These are phyloP conservation scores for Apeira syringaria DNA, from an alignment of 2,888 invertebrate genomes.

Conservation along the genomic window DNA sequence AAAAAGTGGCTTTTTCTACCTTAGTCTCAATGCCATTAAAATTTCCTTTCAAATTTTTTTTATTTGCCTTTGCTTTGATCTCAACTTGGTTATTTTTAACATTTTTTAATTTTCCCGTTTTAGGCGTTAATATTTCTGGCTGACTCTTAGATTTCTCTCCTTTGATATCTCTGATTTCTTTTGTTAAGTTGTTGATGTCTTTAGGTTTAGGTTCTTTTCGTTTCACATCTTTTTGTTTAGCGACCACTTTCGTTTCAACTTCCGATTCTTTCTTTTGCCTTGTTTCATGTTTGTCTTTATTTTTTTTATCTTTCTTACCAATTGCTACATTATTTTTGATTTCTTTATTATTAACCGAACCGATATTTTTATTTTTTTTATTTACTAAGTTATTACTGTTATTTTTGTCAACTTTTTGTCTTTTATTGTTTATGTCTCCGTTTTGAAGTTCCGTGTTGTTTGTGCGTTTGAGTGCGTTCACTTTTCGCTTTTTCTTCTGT, in stretches of 20 bases:
- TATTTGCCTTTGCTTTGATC: slow-evolving; percentile 16
- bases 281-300: slow-evolving; percentile 19
- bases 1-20: slow-evolving; percentile 30
- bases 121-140: slow-evolving; percentile 6
- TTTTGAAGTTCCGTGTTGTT: slow-evolving; percentile 12
- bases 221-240: slow-evolving; percentile 5
- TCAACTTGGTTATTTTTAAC: not conserved
- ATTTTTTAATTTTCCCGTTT: slow-evolving; percentile 6
- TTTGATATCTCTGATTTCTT: slow-evolving; percentile 6
- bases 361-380: slow-evolving; percentile 8
- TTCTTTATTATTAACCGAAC: slow-evolving; percentile 1
- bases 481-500: slow-evolving; percentile 24
- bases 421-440: slow-evolving; percentile 30
- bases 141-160: slow-evolving; percentile 8
- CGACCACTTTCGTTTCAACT: not conserved
- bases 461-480: slow-evolving; percentile 35
- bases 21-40: slow-evolving; percentile 1
- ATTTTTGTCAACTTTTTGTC: slow-evolving; percentile 31
- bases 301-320: slow-evolving; percentile 2
- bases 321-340: slow-evolving; percentile 1
- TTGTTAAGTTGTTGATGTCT: slow-evolving; percentile 9
- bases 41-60: slow-evolving; percentile 4
- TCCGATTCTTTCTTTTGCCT: slow-evolving; percentile 12
- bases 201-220: slow-evolving; percentile 7
- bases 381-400: slow-evolving; percentile 24